Conservation (phyloP, 2,113 vertebrate genomes). For the Malurus alboscapulatus region DNA sequence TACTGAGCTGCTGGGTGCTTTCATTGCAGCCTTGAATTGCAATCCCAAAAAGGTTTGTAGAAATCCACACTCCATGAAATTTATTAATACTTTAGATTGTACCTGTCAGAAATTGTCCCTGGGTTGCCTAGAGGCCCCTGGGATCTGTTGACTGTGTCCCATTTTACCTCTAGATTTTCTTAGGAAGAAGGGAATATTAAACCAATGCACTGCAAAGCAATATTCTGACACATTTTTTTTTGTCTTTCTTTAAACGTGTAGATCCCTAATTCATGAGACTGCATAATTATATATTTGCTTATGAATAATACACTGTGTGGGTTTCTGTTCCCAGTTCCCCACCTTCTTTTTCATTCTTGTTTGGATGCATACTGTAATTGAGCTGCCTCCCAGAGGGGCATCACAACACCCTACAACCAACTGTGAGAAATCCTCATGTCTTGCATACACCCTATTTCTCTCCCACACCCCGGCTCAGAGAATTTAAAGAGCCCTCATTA, state of each 20-base stretch:
- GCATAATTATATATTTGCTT: conserved; percentile 60
- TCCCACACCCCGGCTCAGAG: conserved; percentile 42
- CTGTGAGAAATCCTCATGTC: conserved; percentile 40
- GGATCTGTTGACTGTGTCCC: not conserved
- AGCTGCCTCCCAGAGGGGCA: conserved; percentile 21
- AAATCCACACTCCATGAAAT: conserved; percentile 5
- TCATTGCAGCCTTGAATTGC: not conserved
- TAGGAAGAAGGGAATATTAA: not conserved
- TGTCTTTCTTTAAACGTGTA: conserved; percentile 13
- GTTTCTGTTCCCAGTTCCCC: conserved; percentile 1
- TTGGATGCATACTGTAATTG: conserved; percentile 22
- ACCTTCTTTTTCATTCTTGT: conserved; percentile 26
- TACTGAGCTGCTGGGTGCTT: not conserved
- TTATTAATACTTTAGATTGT: conserved; percentile 22
- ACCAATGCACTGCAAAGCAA: not conserved
- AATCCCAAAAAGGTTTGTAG: not conserved
- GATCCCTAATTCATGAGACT: conserved; percentile 33
- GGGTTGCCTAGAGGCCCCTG: not conserved
- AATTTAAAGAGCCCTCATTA: conserved; percentile 69
- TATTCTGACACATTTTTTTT: conserved; percentile 5
- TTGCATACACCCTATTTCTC: conserved; percentile 4
- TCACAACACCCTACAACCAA: conserved; percentile 9
- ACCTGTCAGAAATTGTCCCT: not conserved
- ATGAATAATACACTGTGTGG: conserved; percentile 48
- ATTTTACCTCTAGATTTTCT: conserved; percentile 3